A percentile compares a stretch with the other conserved stretches of the same genome.
Conservation (phyloP, 2,797 vertebrate genomes). For the Staurois parvus region DNA sequence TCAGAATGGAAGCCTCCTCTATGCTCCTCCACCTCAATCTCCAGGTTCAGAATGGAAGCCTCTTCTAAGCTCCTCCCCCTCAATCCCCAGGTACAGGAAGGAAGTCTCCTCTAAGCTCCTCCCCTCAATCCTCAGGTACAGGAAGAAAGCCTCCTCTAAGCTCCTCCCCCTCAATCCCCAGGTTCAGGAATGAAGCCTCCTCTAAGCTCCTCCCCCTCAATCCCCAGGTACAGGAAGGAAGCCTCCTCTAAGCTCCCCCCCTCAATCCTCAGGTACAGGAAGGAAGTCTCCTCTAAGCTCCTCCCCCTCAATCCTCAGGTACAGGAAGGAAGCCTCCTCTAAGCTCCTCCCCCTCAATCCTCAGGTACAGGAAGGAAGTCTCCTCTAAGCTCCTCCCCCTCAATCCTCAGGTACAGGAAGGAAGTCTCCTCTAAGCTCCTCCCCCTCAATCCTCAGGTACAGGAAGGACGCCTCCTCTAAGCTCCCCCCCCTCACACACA, state of each 20-base stretch:
- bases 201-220: background rate
- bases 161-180: background rate
- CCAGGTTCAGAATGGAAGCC: no score
- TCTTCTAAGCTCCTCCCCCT: background rate
- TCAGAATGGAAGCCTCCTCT: background rate
- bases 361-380: background rate
- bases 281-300: background rate
- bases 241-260: background rate
- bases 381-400: background rate
- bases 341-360: background rate
- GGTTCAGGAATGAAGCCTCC: background rate
- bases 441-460: background rate
- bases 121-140: background rate
- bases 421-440: background rate
- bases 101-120: background rate
- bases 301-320: background rate
- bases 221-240: background rate
- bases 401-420: background rate
- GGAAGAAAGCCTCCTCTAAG: background rate
- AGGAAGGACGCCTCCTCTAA: background rate
- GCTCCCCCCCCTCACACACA: constrained; percentile 57
- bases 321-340: background rate
- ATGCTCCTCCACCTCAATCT: no score
- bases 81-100: background rate
- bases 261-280: background rate